Evolutionary conservation across 2,888 invertebrate genomes (phyloP), one percentile per base, ranked within the genome.

Genomic region (Galeopsomyia nigrocyanea): DNA sequence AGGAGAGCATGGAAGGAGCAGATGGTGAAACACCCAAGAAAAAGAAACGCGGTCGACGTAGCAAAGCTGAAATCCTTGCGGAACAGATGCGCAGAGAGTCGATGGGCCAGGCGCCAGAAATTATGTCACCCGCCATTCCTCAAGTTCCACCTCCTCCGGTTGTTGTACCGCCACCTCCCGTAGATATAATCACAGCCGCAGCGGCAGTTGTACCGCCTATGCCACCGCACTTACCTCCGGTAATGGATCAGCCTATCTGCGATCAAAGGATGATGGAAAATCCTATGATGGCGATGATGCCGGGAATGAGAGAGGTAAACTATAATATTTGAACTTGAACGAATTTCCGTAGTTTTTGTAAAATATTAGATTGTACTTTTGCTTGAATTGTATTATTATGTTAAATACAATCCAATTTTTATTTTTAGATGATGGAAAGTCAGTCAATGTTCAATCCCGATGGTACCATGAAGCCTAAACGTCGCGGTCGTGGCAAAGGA

Each of bases 51-150:
- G 86, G 86, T 49, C 82, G 86, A 14, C 82, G 85, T 2, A 86
- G 86, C 70, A 86, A 86, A 72, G 86, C 86, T 0, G 86, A 86
- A 68, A 86, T 86, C 58, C 75, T 86, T 0, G 86, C 86, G 0
- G 86, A 86, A 50, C 84, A 86, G 70, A 87, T 87, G 87, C 82
- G 87, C 2, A 81, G 85, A 47, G 84, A 83, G 2, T 77, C 84
- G 0, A 78, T 80, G 26, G 79, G 78, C 71, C 73, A 83, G n/a
- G 74, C 75, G 46, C 71, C 76, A 5, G 76, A 66, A 56, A 63
- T 67, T 61, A 51, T 75, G 56, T 61, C 77, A 49, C 76, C 63
- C n/a, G 65, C 73, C 57, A 51, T 22, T 14, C 57, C 63, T 17
- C 55, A 26, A 9, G 58, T 39, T 26, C 61, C n/a, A n/a, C 60